Evolutionary conservation across 92 coral and sea anemone genomes (phyloP).

Genomic region (Phenganax subtilis): DNA sequence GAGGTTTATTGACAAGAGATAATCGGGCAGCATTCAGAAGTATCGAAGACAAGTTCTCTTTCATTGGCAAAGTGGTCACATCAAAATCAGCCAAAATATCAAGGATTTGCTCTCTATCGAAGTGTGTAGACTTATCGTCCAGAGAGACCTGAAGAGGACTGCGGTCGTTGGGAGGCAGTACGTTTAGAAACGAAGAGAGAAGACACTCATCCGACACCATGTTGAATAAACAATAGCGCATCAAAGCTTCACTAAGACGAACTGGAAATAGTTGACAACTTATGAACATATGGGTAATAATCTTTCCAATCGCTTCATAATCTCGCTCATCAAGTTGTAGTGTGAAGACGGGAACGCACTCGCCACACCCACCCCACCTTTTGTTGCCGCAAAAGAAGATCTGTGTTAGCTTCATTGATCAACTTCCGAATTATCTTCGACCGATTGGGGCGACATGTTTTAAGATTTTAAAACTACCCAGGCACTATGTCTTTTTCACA

Average conservation of each 20-base stretch:
- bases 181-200: slow-evolving; percentile 47
- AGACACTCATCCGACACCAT: slow-evolving; percentile 54
- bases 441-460: too few species aligned
- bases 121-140: slow-evolving; percentile 5
- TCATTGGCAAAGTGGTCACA: slow-evolving; percentile 44
- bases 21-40: slow-evolving; percentile 52
- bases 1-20: slow-evolving; percentile 53
- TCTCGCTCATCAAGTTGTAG: slow-evolving; percentile 40
- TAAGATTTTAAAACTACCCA: too few species aligned
- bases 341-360: slow-evolving; percentile 42
- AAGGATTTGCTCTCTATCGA: slow-evolving; percentile 45
- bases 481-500: too few species aligned
- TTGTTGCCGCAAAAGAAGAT: neutral
- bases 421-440: too few species aligned
- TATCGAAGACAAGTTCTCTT: slow-evolving; percentile 38
- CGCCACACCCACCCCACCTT: too few species aligned
- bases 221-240: slow-evolving; percentile 53
- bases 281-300: slow-evolving; percentile 55
- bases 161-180: slow-evolving; percentile 50
- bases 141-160: slow-evolving; percentile 27
- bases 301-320: slow-evolving; percentile 51
- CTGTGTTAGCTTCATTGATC: too few species aligned
- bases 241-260: slow-evolving; percentile 53
- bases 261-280: slow-evolving; percentile 54
- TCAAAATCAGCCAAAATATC: slow-evolving; percentile 55